Evolutionary conservation across 1,140 invertebrate species (phyloP).

Genomic region (Ephestia elutella): DNA sequence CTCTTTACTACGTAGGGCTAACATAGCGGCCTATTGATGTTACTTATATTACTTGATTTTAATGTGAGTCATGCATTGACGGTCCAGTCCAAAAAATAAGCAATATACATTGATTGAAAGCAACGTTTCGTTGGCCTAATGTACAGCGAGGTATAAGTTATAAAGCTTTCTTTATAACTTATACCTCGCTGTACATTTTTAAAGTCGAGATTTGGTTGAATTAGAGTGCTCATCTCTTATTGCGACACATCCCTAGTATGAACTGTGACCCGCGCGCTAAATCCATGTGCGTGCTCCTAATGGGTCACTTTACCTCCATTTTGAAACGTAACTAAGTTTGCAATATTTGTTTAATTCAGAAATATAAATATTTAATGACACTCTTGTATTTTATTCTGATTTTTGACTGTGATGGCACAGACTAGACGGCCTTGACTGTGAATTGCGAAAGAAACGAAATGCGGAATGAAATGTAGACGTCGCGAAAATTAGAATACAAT

Average conservation of each 20-base stretch:
- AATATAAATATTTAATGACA: constrained; percentile 7
- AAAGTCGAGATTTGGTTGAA: too few relatives aligned
- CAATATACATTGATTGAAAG: too few relatives aligned
- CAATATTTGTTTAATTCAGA: constrained; percentile 10
- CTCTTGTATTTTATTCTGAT: background rate
- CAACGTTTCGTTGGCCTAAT: too few relatives aligned
- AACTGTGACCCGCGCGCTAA: constrained; percentile 14
- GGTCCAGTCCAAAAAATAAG: too few relatives aligned
- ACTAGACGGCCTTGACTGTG: background rate
- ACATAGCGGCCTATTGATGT: too few relatives aligned
- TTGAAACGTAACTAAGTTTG: constrained; percentile 5
- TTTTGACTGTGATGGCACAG: background rate
- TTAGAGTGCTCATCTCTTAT: too few relatives aligned
- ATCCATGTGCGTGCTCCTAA: constrained; percentile 14
- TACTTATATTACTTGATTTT: too few relatives aligned
- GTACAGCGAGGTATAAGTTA: too few relatives aligned
- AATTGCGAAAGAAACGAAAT: background rate
- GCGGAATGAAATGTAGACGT: background rate
- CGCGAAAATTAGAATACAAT: background rate
- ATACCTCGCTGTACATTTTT: too few relatives aligned
- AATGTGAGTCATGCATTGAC: too few relatives aligned
- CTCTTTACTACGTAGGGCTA: too few relatives aligned
- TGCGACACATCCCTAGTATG: constrained; percentile 5
- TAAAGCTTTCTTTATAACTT: too few relatives aligned
- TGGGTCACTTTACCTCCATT: background rate